Percentiles rank a stretch among this genome's conserved stretches.
These are phyloP conservation scores for Platichthys stellatus DNA, from an alignment of 2,113 vertebrate species.

Conservation along the genomic window DNA sequence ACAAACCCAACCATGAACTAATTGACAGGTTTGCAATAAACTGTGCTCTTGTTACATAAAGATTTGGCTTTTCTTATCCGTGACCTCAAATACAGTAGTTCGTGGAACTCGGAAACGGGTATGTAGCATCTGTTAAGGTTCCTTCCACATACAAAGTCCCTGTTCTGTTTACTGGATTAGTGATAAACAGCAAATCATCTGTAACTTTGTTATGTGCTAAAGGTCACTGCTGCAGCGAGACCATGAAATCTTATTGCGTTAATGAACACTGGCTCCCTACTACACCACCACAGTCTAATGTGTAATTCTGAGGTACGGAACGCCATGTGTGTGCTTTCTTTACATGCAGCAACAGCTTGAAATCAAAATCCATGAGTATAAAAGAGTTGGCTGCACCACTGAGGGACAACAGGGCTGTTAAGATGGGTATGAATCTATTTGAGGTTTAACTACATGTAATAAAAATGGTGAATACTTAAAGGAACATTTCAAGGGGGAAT, in stretches of 20 bases:
- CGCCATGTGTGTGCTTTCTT: slow-evolving; percentile 10
- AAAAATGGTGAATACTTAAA: slow-evolving; percentile 51
- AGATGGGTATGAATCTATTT: slow-evolving; percentile 42
- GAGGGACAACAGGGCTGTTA: slow-evolving; percentile 41
- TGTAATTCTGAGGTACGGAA: slow-evolving; percentile 14
- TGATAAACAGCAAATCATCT: slow-evolving; percentile 40
- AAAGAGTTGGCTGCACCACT: slow-evolving; percentile 35
- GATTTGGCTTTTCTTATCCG: too few species aligned
- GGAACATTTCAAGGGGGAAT: slow-evolving; percentile 13
- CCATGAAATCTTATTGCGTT: slow-evolving; percentile 15
- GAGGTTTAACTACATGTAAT: slow-evolving; percentile 37
- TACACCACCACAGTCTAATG: neutral
- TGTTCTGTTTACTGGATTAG: slow-evolving; percentile 31
- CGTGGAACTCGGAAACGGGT: neutral
- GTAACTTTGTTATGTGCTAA: slow-evolving; percentile 38
- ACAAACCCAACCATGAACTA: too few species aligned
- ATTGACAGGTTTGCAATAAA: too few species aligned
- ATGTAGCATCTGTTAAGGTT: slow-evolving; percentile 5
- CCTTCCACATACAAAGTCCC: slow-evolving; percentile 11
- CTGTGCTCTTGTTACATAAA: too few species aligned
- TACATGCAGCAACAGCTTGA: slow-evolving; percentile 35
- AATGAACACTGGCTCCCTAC: slow-evolving; percentile 32
- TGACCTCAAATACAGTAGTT: neutral
- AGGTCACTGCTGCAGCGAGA: slow-evolving; percentile 17
- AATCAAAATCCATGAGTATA: slow-evolving; percentile 26